phyloP scores from a whole-genome alignment of 2,113 vertebrate species.

The Lipophrys pholis region DNA sequence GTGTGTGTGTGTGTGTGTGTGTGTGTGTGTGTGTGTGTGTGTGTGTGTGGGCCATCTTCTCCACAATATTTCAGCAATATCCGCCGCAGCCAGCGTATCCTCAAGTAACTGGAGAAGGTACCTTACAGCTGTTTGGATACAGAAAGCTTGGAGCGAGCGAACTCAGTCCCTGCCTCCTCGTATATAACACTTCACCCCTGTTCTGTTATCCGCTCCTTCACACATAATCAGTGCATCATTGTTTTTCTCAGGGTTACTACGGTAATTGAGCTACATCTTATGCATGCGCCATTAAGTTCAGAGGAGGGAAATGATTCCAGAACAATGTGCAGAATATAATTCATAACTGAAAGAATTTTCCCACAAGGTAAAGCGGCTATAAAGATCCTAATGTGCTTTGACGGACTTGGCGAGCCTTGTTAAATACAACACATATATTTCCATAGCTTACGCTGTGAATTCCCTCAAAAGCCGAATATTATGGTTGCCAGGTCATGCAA shows the following conservation, averaged over 20 bases:
- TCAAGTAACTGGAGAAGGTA: constrained; percentile 27
- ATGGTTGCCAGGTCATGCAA: constrained; percentile 59
- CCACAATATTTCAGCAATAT: constrained; percentile 11
- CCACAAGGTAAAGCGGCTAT: constrained; percentile 48
- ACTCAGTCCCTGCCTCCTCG: constrained; percentile 6
- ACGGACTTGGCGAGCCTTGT: constrained; percentile 55
- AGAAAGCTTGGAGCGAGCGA: constrained; percentile 22
- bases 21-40: no score
- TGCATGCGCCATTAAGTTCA: constrained; percentile 11
- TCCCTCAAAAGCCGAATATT: constrained; percentile 12
- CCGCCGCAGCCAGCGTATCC: constrained; percentile 4
- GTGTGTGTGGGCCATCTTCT: constrained; percentile 26
- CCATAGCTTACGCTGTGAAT: constrained; percentile 39
- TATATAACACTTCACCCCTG: constrained; percentile 33
- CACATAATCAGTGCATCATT: constrained; percentile 32
- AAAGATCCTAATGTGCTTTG: constrained; percentile 51
- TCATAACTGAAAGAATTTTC: constrained; percentile 34
- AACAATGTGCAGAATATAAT: constrained; percentile 56
- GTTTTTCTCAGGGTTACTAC: constrained; percentile 33
- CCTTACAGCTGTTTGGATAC: constrained; percentile 13
- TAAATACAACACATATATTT: constrained; percentile 42
- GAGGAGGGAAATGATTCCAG: constrained; percentile 24
- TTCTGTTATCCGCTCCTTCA: constrained; percentile 27
- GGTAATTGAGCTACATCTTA: constrained; percentile 33
- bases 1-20: no score